Base-by-base conservation (phyloP, 1,140 invertebrate genomes). In the Adelges cooleyi region DNA sequence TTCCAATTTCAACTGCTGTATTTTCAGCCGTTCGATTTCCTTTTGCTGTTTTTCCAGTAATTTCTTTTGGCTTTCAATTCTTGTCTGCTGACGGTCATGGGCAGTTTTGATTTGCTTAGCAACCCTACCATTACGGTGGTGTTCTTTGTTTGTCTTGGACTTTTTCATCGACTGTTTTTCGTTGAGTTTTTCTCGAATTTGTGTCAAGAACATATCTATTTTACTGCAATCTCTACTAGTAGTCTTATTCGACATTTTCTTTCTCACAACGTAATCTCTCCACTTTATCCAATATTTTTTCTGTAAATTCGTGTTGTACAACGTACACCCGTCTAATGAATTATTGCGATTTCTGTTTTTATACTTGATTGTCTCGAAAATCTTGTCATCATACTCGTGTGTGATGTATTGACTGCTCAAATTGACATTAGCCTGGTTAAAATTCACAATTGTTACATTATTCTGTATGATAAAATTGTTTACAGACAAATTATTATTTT, bases 41-140 rank as follows among this genome's bases (percentile, higher is more conserved):
- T 29, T 46, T n/a, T 33, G 25, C 10, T 62, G 56, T 22, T 48
- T 48, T 10, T 62, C 56, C 0, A 62, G 56, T 18, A 62, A 15
- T 18, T 62, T 62, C 27, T 48, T 62, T 33, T 62, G 56, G 10
- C 46, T 33, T 6, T 62, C 56, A 9, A 62, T 62, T 33, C 29
- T 62, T 4, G 42, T 17, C 8, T 33, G 23, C 3, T 62, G 42
- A 2, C 42, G 23, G 4, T 62, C 42, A 17, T 53, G 22, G 13
- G 11, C 11, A 2, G 56, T 13, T 48, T 62, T 46, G 17, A 29
- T 25, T 13, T 33, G 25, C 9, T 53, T 48, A 15, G 3, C 42
- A 0, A 10, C 5, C 0, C 40, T n/a, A 1, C 27, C 2, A 11
- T n/a, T 11, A 2, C 17, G 25, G 15, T 23, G 22, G 10, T 8